Base-by-base conservation (phyloP, 1,140 invertebrate genomes). In the Aphelinus atriplicis region DNA sequence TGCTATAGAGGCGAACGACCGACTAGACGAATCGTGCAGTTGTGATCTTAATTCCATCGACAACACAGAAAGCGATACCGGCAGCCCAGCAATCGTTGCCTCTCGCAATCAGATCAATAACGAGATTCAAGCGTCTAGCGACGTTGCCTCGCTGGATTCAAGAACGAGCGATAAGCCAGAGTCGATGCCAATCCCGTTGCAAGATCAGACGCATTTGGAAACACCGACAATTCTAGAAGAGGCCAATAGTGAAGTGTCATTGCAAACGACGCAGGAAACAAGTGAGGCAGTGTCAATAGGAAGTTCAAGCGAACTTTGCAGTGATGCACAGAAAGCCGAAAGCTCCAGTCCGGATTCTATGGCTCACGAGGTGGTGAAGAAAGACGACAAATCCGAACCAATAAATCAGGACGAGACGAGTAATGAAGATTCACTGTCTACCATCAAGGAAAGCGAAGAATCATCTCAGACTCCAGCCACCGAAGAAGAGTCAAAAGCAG, bases 41-140 rank as follows among this genome's bases (percentile, higher is more conserved):
- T 90, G 91, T 81, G 89, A 91, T 73, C 82, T 90, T 5, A 90
- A 89, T 77, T 90, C 90, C 1, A 87, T 88, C 61, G 86, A 88
- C 51, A 87, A 88, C 58, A 88, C 89, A 0, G 88, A 90, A 26
- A 90, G 89, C 50, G 89, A 90, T 51, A 89, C 88, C 4, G 89
- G 88, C 3, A 90, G 89, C 81, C 90, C 90, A 1, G 86, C 88
- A 3, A 90, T 89, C 45, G 80, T 83, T 1, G 85, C 86, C 78
- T 80, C 89, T 67, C 81, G 84, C 74, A 84, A 84, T 80, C n/a
- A 73, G 62, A 4, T 73, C 4, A 73, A 55, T n/a, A 51, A 81
- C 26, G 82, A 82, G 4, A 80, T 80, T 0, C 79, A 81, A 45
- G 3, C 3, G 6, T 88, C 89, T 5, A 90, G 89, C 79, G 89